These are phyloP conservation scores for Neuroscelio doddi DNA, from an alignment of 2,888 invertebrate genomes.

Conservation along the genomic window DNA sequence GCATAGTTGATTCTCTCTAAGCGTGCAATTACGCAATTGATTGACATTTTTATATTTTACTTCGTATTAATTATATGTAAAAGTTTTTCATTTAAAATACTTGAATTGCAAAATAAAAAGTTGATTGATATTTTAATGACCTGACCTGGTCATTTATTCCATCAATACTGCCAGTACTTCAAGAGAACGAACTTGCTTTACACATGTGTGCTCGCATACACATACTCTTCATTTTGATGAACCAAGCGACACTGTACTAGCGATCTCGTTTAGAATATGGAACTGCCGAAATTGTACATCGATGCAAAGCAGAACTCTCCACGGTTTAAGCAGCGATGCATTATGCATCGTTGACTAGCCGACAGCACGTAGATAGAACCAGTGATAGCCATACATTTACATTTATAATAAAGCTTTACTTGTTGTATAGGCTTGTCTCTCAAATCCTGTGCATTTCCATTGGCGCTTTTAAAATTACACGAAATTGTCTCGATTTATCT, in stretches of 20 bases:
- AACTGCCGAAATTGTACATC: conserved; percentile 48
- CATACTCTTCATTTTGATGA: conserved; percentile 45
- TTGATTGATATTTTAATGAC: too few species aligned
- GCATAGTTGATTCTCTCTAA: too few species aligned
- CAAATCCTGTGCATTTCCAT: too few species aligned
- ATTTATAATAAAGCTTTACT: conserved; percentile 37
- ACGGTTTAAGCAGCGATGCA: conserved; percentile 45
- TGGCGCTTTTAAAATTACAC: too few species aligned
- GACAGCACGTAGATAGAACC: conserved; percentile 16
- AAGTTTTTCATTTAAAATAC: too few species aligned
- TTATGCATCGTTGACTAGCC: conserved; percentile 41
- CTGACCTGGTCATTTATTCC: conserved; percentile 29
- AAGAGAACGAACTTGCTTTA: conserved; percentile 34
- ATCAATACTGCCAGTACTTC: conserved; percentile 32
- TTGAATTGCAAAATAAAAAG: too few species aligned
- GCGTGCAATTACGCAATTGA: too few species aligned
- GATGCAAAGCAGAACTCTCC: conserved; percentile 45
- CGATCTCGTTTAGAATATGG: conserved; percentile 40
- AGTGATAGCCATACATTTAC: conserved; percentile 41
- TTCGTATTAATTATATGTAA: too few species aligned
- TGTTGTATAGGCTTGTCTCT: too few species aligned
- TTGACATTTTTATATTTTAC: too few species aligned
- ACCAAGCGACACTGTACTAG: conserved; percentile 26
- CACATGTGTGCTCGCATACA: conserved; percentile 24
- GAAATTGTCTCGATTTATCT: too few species aligned